Conservation (phyloP, 2,797 vertebrate species). For the Tauraco hartlaubi region DNA sequence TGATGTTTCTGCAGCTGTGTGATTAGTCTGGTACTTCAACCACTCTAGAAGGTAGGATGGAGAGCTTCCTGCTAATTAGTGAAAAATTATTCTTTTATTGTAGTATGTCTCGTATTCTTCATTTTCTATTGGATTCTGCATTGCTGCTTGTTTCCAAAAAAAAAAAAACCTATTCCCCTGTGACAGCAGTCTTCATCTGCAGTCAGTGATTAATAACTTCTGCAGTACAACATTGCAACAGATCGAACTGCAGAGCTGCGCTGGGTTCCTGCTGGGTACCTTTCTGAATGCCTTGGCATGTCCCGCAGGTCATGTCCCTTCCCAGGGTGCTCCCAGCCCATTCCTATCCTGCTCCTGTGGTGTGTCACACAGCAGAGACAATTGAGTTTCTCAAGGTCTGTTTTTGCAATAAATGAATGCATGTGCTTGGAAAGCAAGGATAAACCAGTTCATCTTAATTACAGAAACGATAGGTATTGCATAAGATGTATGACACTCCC, state of each 20-base stretch:
- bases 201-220: not conserved
- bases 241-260: not conserved
- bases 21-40: not conserved
- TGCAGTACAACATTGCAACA: not conserved
- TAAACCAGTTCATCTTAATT: not conserved
- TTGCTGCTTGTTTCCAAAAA: not conserved
- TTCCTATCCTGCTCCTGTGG: accelerated
- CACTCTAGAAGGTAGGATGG: not conserved
- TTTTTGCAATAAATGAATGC: not conserved
- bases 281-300: accelerated
- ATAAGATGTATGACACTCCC: accelerated
- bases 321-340: not conserved
- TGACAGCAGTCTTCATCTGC: not conserved
- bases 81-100: not conserved
- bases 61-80: not conserved
- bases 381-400: accelerated
- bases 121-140: not conserved
- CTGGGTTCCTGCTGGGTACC: not conserved
- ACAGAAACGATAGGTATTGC: accelerated
- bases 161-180: not conserved
- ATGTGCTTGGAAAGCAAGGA: not conserved
- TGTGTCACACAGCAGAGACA: not conserved
- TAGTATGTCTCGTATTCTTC: not conserved
- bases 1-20: not conserved
- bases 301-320: not conserved